Base-by-base conservation (phyloP, 2,888 invertebrate genomes). In the Spodoptera littoralis region DNA sequence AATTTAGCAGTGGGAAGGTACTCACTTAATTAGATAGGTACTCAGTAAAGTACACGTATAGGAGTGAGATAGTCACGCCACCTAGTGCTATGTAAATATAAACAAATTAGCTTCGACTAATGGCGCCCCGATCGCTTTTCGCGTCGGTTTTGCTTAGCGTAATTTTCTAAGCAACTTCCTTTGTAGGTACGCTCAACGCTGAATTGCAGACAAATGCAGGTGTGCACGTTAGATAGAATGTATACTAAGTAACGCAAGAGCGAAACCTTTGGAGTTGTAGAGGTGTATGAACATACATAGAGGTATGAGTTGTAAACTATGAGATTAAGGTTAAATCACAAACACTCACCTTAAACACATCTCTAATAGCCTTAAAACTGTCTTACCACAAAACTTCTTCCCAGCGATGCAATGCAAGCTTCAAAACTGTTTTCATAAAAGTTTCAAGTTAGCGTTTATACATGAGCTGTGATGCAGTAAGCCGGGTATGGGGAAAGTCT, bases 81-180 rank as follows among this genome's bases (percentile, higher is more conserved):
- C 69, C 47, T 27, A 63, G 56, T 61, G 70, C 59, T 76, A 83
- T 77, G 83, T 81, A 82, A 81, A 83, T 80, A 80, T 65, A 80
- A 82, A 80, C 81, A 82, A 77, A 84, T 84, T 84, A 80, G 65
- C 63, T 72, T 68, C 36, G 59, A 73, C 62, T 83, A 83, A 84
- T 84, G 78, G 81, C 77, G 73, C 74, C 61, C 67, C 67, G 76
- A 79, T 77, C 65, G 68, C 60, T 72, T 79, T 69, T 61, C 65
- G 72, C 55, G 60, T 62, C 61, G 60, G 53, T 64, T 69, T 56
- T 48, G 45, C 54, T 60, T 41, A 24, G 66, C 62, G 60, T 73
- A 67, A 75, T 79, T 65, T 70, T 65, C 73, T 61, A 71, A 72
- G 66, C 62, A 60, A 71, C 62, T 74, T 71, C 60, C 57, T 52